phyloP scores from a whole-genome alignment of 2,888 invertebrate species.

The Petrophora chlorosata region DNA sequence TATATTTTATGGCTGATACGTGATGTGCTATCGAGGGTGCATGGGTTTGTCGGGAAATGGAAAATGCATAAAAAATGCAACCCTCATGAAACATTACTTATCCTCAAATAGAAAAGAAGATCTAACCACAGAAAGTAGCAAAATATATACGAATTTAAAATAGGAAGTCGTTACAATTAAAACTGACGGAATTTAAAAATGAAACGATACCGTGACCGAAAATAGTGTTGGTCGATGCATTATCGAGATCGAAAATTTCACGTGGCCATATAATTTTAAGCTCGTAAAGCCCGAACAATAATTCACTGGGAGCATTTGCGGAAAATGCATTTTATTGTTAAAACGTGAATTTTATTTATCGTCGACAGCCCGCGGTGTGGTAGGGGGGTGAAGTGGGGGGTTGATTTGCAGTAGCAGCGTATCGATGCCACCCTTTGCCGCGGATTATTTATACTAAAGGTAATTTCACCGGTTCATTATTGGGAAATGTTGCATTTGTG shows the following conservation, averaged over 20 bases:
- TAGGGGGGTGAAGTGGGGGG: conserved; percentile 50
- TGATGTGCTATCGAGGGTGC: conserved; percentile 66
- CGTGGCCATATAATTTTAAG: conserved; percentile 83
- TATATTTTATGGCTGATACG: conserved; percentile 74
- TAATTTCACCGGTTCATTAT: conserved; percentile 82
- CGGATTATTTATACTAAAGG: conserved; percentile 82
- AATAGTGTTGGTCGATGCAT: conserved; percentile 74
- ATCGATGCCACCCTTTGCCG: conserved; percentile 80
- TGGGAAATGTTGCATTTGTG: conserved; percentile 80
- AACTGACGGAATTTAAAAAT: conserved; percentile 43
- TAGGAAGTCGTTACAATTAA: conserved; percentile 40
- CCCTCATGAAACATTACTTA: conserved; percentile 39
- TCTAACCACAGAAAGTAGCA: too few species aligned
- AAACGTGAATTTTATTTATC: conserved; percentile 84
- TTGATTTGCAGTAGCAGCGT: conserved; percentile 80
- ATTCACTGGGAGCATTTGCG: conserved; percentile 82
- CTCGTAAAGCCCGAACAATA: conserved; percentile 81
- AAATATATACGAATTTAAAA: conserved; percentile 24
- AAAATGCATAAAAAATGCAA: conserved; percentile 63
- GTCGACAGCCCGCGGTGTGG: conserved; percentile 71
- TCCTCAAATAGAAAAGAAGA: too few species aligned
- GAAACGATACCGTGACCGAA: conserved; percentile 46
- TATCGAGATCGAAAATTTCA: conserved; percentile 83
- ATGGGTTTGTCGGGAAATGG: conserved; percentile 53
- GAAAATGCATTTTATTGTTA: conserved; percentile 85